Evolutionary conservation across 2,113 vertebrate genomes (phyloP), one percentile per base, ranked within the genome.

Genomic region (Balaeniceps rex): DNA sequence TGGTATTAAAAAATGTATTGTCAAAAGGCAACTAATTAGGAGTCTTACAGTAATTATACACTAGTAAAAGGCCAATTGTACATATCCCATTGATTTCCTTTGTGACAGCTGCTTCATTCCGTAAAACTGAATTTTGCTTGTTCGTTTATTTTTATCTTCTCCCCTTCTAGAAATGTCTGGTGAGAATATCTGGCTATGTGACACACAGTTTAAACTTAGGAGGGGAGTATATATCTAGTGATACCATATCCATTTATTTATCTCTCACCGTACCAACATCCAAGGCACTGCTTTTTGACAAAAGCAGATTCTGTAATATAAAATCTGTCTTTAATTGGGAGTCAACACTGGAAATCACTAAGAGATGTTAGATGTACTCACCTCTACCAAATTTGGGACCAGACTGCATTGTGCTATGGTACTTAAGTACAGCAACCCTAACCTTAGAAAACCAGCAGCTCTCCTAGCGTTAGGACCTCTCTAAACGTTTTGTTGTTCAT

Each of bases 21-120:
- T 94, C 66, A 89, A 92, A 76, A 61, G 46, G 63, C 69, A 93
- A 80, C 84, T 94, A 91, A 94, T 94, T 90, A 96, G 83, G 46
- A 93, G 47, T 33, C 57, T 89, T 91, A 80, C 36, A 94, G 80
- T 94, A 95, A 96, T 96, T 85, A 77, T 34, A 60, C 78, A 66
- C 63, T 70, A 85, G 81, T 69, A 83, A 94, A 89, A 87, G 83
- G 74, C 55, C 77, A 92, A 19, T 58, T 10, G 25, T 54, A 89
- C 51, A 18, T 84, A 94, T 57, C 54, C 36, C n/a, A 94, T 65
- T 92, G 84, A 92, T 80, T 94, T 82, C 69, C 36, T 94, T 82
- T 61, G 36, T 72, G 77, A 87, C 80, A 84, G 42, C 60, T 76
- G 13, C 77, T 96, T 88, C 34, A 38, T 83, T 88, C 49, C 1